These are phyloP conservation scores for Lerema accius DNA, from an alignment of 1,140 invertebrate genomes.

Conservation along the genomic window DNA sequence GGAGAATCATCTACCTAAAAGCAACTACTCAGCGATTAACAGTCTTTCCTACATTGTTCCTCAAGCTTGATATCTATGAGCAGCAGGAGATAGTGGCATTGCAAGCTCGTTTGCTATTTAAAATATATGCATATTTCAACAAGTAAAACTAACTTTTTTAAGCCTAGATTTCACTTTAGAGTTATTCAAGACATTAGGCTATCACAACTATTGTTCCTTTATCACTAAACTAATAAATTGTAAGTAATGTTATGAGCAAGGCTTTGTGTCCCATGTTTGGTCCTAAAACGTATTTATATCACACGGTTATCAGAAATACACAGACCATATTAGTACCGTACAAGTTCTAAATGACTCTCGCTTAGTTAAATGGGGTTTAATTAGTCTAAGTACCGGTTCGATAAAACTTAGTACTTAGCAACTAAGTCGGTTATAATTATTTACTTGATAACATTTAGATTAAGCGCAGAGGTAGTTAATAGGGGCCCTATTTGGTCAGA, in stretches of 20 bases:
- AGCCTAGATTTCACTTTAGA: no score
- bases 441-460: constrained; percentile 7
- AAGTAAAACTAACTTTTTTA: no score
- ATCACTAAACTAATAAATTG: constrained; percentile 14
- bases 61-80: no score
- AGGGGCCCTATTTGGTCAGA: no score
- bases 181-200: background rate
- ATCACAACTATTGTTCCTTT: background rate
- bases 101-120: no score
- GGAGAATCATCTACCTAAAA: no score
- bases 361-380: constrained; percentile 19
- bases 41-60: no score
- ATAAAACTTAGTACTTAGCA: background rate
- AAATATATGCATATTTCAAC: no score
- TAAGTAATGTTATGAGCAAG: background rate
- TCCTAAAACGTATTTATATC: constrained; percentile 15
- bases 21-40: no score
- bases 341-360: constrained; percentile 27
- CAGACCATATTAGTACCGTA: constrained; percentile 15
- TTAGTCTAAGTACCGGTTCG: constrained; percentile 12
- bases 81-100: no score
- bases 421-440: constrained; percentile 8
- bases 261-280: constrained; percentile 22
- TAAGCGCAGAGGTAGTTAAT: no score
- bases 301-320: constrained; percentile 11